Conservation (phyloP, 2,113 vertebrate genomes). For the Mus pahari region DNA sequence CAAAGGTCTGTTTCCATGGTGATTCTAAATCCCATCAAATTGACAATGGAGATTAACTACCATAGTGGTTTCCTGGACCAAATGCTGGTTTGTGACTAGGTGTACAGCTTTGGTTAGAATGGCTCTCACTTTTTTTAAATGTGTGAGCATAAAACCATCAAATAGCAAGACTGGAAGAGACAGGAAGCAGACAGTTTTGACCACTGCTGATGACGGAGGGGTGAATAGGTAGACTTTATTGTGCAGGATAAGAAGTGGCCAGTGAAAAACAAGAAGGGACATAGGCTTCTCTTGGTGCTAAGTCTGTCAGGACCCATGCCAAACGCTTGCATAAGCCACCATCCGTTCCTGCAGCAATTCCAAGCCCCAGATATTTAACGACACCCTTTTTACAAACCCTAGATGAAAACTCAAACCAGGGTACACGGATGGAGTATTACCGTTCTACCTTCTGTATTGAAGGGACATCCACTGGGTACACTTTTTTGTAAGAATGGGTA, state of each 20-base stretch:
- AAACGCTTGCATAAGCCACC: background rate
- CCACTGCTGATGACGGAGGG: background rate
- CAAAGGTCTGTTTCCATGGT: background rate
- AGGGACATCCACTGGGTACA: background rate
- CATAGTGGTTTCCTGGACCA: background rate
- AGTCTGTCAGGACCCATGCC: background rate
- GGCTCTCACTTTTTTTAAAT: conserved; percentile 12
- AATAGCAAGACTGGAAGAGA: background rate
- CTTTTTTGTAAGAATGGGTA: background rate
- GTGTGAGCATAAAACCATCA: background rate
- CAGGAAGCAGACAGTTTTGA: conserved; percentile 21
- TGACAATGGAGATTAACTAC: background rate
- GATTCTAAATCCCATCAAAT: background rate
- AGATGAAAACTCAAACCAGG: background rate
- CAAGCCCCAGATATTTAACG: background rate
- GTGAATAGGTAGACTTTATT: background rate
- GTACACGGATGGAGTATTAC: background rate
- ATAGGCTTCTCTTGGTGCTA: background rate
- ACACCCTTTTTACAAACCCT: background rate
- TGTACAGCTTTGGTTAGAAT: background rate
- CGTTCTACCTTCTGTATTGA: background rate
- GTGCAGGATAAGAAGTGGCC: background rate
- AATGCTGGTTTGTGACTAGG: background rate
- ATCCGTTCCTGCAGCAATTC: background rate
- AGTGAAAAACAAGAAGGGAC: conserved; percentile 7